Base-by-base conservation (phyloP, 1,140 invertebrate genomes). In the Acromyrmex charruanus region DNA sequence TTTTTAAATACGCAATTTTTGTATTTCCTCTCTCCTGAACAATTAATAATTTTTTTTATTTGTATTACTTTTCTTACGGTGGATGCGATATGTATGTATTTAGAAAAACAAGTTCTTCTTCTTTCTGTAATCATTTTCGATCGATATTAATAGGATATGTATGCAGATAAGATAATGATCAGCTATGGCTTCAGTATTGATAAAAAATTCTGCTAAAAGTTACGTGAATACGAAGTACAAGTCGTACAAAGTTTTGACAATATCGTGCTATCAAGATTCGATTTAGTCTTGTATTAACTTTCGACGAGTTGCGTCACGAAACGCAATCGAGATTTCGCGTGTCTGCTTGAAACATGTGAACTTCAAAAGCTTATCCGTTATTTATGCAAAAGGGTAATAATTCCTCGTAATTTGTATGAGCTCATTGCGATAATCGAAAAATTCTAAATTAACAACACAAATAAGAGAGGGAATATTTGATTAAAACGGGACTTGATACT, bases 301-400 rank as follows among this genome's bases (percentile, higher is more conserved):
- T 86, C 63, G 84, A 90, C 84, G 88, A 90, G 51, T 77, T 31
- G 16, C 84, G 84, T 59, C 88, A 90, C 88, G 88, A 77, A 90
- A 90, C 77, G 28, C 88, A 87, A 90, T 90, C 88, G 88, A 87
- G 88, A 86, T 90, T 89, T 90, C 88, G 88, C 88, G 88, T 90
- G 88, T 87, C 63, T 51, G 58, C 28, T 14, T 6, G 35, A 39
- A 63, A 28, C 68, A 49, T 28, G 21, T 21, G 39, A 75, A 84
- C 28, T 75, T 63, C 69, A 75, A 84, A 84, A 74, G 69, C 80
- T 74, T 61, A 55, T 49, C 25, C 55, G 28, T 75, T 84, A 61
- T 84, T 84, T 84, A 84, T 84, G 80, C 68, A 28, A 18, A 25
- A 14, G 25, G 21, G 12, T 65, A 61, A 84, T 75, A 28, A 68